Conservation (phyloP, 2,797 vertebrate species). For the Gobio occitaniae region DNA sequence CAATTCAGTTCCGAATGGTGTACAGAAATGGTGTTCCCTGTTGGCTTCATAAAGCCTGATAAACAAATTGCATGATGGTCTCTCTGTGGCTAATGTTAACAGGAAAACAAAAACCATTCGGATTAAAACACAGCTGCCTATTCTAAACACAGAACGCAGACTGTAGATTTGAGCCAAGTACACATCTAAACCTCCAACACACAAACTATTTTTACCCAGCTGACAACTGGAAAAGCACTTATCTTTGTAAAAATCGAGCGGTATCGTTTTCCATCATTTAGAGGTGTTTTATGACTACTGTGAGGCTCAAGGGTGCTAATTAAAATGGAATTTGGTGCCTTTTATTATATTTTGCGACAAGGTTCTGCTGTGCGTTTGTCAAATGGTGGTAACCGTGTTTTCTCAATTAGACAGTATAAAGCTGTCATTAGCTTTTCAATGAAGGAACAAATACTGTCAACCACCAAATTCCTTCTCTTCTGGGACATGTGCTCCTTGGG, state of each 20-base stretch:
- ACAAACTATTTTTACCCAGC: constrained; percentile 74
- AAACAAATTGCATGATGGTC: not conserved
- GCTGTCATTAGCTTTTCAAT: constrained; percentile 59
- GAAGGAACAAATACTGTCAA: constrained; percentile 32
- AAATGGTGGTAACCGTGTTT: constrained; percentile 60
- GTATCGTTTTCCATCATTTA: constrained; percentile 73
- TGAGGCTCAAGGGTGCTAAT: constrained; percentile 86
- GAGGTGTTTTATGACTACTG: constrained; percentile 76
- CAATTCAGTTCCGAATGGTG: not conserved
- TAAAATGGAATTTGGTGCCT: constrained; percentile 75
- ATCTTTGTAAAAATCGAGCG: constrained; percentile 75
- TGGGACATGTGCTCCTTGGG: constrained; percentile 25
- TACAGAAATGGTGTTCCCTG: not conserved
- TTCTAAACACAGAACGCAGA: constrained; percentile 67
- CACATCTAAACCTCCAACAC: constrained; percentile 71
- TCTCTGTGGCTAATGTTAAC: constrained; percentile 37
- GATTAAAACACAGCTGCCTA: constrained; percentile 72
- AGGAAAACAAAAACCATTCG: constrained; percentile 52
- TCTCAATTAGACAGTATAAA: constrained; percentile 67
- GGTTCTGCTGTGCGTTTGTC: constrained; percentile 57
- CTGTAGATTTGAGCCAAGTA: constrained; percentile 74
- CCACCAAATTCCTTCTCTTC: constrained; percentile 38
- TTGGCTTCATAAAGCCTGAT: constrained; percentile 1
- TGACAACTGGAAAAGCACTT: constrained; percentile 86
- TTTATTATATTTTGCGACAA: constrained; percentile 56